These are phyloP conservation scores for Coptotermes formosanus DNA, from an alignment of 1,140 invertebrate species.

Conservation along the genomic window DNA sequence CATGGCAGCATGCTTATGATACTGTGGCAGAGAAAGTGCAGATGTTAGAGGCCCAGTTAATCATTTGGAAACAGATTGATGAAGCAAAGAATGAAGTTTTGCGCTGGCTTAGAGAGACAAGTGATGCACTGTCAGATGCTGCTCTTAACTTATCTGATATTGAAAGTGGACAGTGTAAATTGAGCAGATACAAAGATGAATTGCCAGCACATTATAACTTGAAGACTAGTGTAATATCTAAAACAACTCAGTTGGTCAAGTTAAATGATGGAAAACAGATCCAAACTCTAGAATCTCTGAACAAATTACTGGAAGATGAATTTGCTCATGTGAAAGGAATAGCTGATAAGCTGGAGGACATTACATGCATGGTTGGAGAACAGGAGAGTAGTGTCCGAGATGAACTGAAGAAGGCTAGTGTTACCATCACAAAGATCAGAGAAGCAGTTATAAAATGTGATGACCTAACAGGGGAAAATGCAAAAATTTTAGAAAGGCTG, in stretches of 20 bases:
- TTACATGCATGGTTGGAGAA: slow-evolving; percentile 67
- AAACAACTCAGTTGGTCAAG: slow-evolving; percentile 76
- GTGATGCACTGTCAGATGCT: slow-evolving; percentile 69
- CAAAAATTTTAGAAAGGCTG: slow-evolving; percentile 75
- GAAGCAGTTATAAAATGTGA: slow-evolving; percentile 89
- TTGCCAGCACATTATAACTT: slow-evolving; percentile 72
- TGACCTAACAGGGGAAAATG: slow-evolving; percentile 83
- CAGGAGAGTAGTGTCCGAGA: slow-evolving; percentile 70
- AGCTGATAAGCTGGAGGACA: slow-evolving; percentile 71
- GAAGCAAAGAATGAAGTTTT: slow-evolving; percentile 79
- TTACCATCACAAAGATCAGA: slow-evolving; percentile 70
- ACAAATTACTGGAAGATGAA: slow-evolving; percentile 69
- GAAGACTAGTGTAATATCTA: slow-evolving; percentile 71
- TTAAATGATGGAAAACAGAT: slow-evolving; percentile 72
- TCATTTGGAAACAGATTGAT: slow-evolving; percentile 90
- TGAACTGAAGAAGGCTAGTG: slow-evolving; percentile 67
- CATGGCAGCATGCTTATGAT: slow-evolving; percentile 74
- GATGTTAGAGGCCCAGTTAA: slow-evolving; percentile 80
- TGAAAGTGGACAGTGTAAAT: slow-evolving; percentile 70
- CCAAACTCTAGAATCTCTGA: slow-evolving; percentile 66
- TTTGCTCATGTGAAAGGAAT: slow-evolving; percentile 73
- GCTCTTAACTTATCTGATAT: slow-evolving; percentile 74
- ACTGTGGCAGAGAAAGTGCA: slow-evolving; percentile 68
- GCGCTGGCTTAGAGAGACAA: slow-evolving; percentile 80
- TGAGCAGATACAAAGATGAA: slow-evolving; percentile 85